Percentiles rank a stretch among this genome's conserved stretches.
Conservation (phyloP, 2,888 invertebrate genomes). For the Heteromyza rotundicornis region DNA sequence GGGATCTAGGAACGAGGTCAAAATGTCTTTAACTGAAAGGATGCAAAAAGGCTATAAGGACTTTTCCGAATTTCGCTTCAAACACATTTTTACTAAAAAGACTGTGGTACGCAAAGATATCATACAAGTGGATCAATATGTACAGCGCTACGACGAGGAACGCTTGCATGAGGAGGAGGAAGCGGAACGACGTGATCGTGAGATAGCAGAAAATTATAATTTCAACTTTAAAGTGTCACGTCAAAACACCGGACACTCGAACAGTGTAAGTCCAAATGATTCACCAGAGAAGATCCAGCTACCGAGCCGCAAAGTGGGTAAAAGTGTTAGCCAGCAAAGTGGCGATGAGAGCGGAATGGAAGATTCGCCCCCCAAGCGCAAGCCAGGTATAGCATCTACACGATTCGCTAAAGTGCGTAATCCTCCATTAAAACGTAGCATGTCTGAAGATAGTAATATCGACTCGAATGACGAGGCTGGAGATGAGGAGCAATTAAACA, state of each 20-base stretch:
- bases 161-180: conserved; percentile 39
- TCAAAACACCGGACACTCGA: conserved; percentile 39
- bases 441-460: conserved; percentile 36
- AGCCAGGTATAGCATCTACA: conserved; percentile 46
- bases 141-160: conserved; percentile 51
- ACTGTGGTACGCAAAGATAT: conserved; percentile 51
- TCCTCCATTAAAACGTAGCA: conserved; percentile 31
- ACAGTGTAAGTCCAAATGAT: conserved; percentile 33
- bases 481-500: conserved; percentile 3
- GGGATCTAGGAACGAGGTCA: conserved; percentile 26
- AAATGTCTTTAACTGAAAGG: conserved; percentile 44
- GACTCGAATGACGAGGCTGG: conserved; percentile 28
- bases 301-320: conserved; percentile 1
- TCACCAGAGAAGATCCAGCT: conserved; percentile 16
- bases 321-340: conserved; percentile 37
- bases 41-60: conserved; percentile 56
- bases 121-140: conserved; percentile 55
- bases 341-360: conserved; percentile 54
- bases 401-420: conserved; percentile 45
- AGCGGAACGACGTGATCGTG: conserved; percentile 41
- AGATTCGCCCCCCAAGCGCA: conserved; percentile 36
- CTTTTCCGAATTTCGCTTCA: conserved; percentile 54
- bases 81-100: conserved; percentile 54
- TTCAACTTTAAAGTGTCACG: conserved; percentile 48
- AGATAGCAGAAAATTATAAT: conserved; percentile 49